Percentiles rank a stretch among this genome's conserved stretches.
These are phyloP conservation scores for Drosophila suboccidentalis DNA, from an alignment of 2,888 invertebrate genomes.

Conservation along the genomic window DNA sequence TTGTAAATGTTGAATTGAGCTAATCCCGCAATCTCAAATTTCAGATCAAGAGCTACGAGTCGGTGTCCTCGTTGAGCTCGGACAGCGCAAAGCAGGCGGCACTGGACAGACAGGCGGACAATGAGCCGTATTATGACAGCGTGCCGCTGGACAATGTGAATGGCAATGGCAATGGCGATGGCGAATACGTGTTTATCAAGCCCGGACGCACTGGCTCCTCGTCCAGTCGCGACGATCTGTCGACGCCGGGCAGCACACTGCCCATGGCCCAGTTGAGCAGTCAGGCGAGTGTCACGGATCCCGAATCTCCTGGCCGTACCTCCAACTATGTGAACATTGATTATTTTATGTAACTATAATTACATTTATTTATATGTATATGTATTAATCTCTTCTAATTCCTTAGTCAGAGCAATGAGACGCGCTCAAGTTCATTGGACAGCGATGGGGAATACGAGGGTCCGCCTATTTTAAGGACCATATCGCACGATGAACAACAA, in stretches of 20 bases:
- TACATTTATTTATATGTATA: not conserved
- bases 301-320: slow-evolving; percentile 92
- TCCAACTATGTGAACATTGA: slow-evolving; percentile 97
- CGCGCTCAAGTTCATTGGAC: slow-evolving; percentile 86
- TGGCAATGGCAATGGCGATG: slow-evolving; percentile 85
- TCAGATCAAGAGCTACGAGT: slow-evolving; percentile 89
- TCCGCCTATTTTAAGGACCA: slow-evolving; percentile 87
- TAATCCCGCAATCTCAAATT: too few species aligned
- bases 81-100: slow-evolving; percentile 86
- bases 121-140: slow-evolving; percentile 91
- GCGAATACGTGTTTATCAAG: slow-evolving; percentile 92
- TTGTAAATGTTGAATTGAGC: too few species aligned
- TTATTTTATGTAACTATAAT: slow-evolving; percentile 90
- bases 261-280: slow-evolving; percentile 86
- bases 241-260: slow-evolving; percentile 87
- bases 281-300: slow-evolving; percentile 87
- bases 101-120: slow-evolving; percentile 86
- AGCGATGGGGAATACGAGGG: slow-evolving; percentile 87
- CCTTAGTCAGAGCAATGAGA: slow-evolving; percentile 85
- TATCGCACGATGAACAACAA: slow-evolving; percentile 88
- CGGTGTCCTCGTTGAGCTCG: slow-evolving; percentile 88
- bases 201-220: slow-evolving; percentile 88
- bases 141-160: slow-evolving; percentile 90
- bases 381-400: not conserved
- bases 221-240: slow-evolving; percentile 89